Conservation (phyloP, 2,888 invertebrate species). For the Marronus borbonicus region DNA sequence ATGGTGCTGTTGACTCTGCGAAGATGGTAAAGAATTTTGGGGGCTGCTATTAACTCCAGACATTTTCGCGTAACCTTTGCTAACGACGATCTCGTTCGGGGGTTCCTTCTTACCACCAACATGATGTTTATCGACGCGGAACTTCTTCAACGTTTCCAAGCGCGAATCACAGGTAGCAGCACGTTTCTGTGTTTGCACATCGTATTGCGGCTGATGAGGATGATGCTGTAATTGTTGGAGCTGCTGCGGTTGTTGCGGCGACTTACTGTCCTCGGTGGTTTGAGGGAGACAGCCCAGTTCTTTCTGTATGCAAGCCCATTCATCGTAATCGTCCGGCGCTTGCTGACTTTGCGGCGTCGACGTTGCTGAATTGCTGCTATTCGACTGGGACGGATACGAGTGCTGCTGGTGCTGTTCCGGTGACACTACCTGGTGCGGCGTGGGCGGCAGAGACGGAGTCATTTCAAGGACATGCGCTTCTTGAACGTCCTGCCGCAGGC, state of each 20-base stretch:
- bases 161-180: slow-evolving; percentile 64
- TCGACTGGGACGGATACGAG: slow-evolving; percentile 42
- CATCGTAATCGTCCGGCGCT: slow-evolving; percentile 73
- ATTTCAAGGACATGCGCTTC: slow-evolving; percentile 56
- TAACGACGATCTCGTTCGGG: slow-evolving; percentile 25
- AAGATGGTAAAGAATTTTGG: slow-evolving; percentile 19
- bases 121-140: slow-evolving; percentile 69
- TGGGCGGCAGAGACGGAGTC: slow-evolving; percentile 46
- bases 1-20: slow-evolving; percentile 27
- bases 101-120: slow-evolving; percentile 56
- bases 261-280: slow-evolving; percentile 44
- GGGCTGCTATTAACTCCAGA: slow-evolving; percentile 14
- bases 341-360: slow-evolving; percentile 48
- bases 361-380: slow-evolving; percentile 42
- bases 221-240: too few species aligned
- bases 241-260: slow-evolving; percentile 24
- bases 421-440: slow-evolving; percentile 11
- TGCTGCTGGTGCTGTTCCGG: slow-evolving; percentile 31
- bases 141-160: slow-evolving; percentile 67
- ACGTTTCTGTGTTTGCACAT: slow-evolving; percentile 61
- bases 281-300: slow-evolving; percentile 74
- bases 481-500: slow-evolving; percentile 73
- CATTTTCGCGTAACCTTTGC: slow-evolving; percentile 20
- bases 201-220: slow-evolving; percentile 13
- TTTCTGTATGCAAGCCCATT: slow-evolving; percentile 80